Conservation (phyloP, 2,113 vertebrate genomes). For the Centropus bengalensis region DNA sequence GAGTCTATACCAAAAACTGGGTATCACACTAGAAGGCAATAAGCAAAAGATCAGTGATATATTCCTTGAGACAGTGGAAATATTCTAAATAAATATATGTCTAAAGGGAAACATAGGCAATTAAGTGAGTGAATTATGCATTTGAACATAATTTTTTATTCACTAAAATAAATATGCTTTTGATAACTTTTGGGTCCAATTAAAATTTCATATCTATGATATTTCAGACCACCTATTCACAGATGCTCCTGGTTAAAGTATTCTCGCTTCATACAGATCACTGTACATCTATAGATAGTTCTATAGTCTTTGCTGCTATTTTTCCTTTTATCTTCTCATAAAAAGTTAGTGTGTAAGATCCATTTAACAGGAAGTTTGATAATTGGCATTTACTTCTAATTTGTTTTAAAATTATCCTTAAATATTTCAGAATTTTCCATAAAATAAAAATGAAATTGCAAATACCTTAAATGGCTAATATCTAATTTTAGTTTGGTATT, state of each 20-base stretch:
- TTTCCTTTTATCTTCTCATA: not conserved
- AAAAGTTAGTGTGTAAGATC: not conserved
- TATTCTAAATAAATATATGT: slow-evolving; percentile 48
- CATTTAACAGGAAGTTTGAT: not conserved
- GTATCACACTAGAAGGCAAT: slow-evolving; percentile 15
- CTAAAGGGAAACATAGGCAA: slow-evolving; percentile 12
- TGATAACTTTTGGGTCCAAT: slow-evolving; percentile 8
- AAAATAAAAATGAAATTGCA: not conserved
- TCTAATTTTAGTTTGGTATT: not conserved
- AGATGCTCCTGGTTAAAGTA: not conserved
- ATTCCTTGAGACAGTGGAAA: slow-evolving; percentile 12
- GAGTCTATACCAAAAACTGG: not conserved
- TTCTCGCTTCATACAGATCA: not conserved
- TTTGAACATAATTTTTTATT: not conserved
- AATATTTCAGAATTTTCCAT: not conserved
- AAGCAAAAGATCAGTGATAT: not conserved
- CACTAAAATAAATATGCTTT: slow-evolving; percentile 1
- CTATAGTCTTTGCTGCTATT: not conserved
- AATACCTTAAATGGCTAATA: not conserved
- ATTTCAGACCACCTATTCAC: not conserved
- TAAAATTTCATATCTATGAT: not conserved
- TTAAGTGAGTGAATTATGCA: slow-evolving; percentile 46
- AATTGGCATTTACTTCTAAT: not conserved
- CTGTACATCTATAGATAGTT: not conserved
- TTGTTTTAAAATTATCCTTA: not conserved